phyloP scores from a whole-genome alignment of 2,113 vertebrate species.

The Cephalopterus ornatus region DNA sequence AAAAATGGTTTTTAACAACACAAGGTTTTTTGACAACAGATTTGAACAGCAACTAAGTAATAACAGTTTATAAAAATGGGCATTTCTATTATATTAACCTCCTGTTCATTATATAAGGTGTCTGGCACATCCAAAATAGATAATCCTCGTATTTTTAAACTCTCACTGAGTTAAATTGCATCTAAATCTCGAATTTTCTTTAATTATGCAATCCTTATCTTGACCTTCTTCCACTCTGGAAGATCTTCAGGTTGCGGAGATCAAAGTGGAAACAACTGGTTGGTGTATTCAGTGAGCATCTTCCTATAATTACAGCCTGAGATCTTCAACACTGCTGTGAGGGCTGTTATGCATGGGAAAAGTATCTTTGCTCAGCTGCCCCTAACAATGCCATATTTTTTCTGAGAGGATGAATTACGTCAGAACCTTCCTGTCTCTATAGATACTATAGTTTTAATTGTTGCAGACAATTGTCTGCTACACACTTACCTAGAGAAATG shows the following conservation, averaged over 20 bases:
- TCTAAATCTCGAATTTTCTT: background rate
- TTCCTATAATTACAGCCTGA: background rate
- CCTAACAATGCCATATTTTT: background rate
- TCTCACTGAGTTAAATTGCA: background rate
- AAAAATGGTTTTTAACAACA: background rate
- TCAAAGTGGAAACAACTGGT: background rate
- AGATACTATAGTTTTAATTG: background rate
- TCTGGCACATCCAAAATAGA: background rate
- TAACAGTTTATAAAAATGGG: background rate
- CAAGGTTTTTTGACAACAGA: background rate
- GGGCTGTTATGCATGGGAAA: background rate
- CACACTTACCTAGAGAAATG: background rate
- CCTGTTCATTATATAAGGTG: background rate
- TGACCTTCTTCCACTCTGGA: background rate
- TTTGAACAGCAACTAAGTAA: background rate
- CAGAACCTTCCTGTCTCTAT: background rate
- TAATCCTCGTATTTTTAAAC: background rate
- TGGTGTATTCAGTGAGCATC: background rate
- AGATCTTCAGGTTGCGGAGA: background rate
- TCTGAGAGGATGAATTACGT: background rate
- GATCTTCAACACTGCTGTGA: background rate
- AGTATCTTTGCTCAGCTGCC: background rate
- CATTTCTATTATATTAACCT: background rate
- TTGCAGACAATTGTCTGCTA: too few relatives aligned
- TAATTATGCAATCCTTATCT: background rate